These are phyloP conservation scores for Drosophila silvestris DNA, from an alignment of 2,888 invertebrate species.

Conservation along the genomic window DNA sequence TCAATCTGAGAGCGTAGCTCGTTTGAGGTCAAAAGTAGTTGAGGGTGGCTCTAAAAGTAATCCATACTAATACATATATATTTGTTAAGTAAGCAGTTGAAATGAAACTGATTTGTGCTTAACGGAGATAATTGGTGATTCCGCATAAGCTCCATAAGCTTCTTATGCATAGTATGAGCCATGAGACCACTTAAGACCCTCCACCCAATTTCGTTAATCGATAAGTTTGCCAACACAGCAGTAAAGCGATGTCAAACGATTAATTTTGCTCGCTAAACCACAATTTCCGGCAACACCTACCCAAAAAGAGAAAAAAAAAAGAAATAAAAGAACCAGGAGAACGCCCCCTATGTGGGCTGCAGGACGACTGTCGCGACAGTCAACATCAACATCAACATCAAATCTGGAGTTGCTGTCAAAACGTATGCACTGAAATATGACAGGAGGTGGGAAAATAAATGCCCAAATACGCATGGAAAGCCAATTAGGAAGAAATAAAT, in stretches of 20 bases:
- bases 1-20: not conserved
- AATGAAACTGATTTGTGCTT: not conserved
- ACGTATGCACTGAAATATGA: slow-evolving; percentile 64
- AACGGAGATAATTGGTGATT: slow-evolving; percentile 11
- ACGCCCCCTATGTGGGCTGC: slow-evolving; percentile 43
- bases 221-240: slow-evolving; percentile 68
- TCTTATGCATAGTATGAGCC: not conserved
- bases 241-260: slow-evolving; percentile 56
- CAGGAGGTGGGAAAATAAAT: slow-evolving; percentile 45
- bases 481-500: slow-evolving; percentile 78
- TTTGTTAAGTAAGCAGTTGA: not conserved
- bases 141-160: slow-evolving; percentile 1
- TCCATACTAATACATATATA: not conserved
- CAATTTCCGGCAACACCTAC: slow-evolving; percentile 79
- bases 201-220: slow-evolving; percentile 78
- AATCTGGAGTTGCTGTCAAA: slow-evolving; percentile 79
- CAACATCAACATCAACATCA: slow-evolving; percentile 49
- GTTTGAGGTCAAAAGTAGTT: not conserved
- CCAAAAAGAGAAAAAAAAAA: slow-evolving; percentile 2
- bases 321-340: slow-evolving; percentile 4
- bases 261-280: slow-evolving; percentile 67
- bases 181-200: slow-evolving; percentile 64
- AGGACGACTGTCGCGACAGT: slow-evolving; percentile 24
- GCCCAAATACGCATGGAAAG: slow-evolving; percentile 71
- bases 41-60: not conserved